phyloP scores from a whole-genome alignment of 2,113 vertebrate genomes.

The Phycodurus eques region DNA sequence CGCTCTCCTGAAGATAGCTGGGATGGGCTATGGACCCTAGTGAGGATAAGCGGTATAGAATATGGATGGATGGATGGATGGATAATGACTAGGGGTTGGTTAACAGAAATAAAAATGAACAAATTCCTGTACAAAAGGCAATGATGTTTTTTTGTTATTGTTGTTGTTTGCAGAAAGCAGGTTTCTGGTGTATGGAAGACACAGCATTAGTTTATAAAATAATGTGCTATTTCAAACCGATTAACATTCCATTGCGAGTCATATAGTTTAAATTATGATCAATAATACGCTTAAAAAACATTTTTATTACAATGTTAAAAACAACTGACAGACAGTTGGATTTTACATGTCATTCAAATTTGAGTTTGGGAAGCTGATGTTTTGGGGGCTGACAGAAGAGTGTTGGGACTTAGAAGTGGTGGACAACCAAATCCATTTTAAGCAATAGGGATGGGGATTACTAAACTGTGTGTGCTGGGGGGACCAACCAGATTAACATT shows the following conservation, averaged over 20 bases:
- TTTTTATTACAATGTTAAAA: not conserved
- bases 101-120: no score
- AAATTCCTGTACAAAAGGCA: no score
- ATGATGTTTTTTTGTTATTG: no score
- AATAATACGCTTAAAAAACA: not conserved
- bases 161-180: no score
- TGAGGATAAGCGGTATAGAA: no score
- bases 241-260: not conserved
- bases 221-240: not conserved
- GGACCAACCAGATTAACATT: conserved; percentile 80
- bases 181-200: not conserved
- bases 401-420: conserved; percentile 11
- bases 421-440: conserved; percentile 51
- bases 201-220: not conserved
- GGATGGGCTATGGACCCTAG: no score
- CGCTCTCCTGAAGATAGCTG: no score
- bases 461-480: conserved; percentile 56
- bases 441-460: conserved; percentile 61
- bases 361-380: conserved; percentile 10
- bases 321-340: conserved; percentile 1
- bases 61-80: no score
- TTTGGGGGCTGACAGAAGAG: conserved; percentile 2
- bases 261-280: not conserved
- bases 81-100: no score
- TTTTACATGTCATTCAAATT: not conserved